A percentile compares a stretch with the other conserved stretches of the same genome.
Evolutionary conservation across 2,797 vertebrate species (phyloP).

Genomic region (Channallabes apus): DNA sequence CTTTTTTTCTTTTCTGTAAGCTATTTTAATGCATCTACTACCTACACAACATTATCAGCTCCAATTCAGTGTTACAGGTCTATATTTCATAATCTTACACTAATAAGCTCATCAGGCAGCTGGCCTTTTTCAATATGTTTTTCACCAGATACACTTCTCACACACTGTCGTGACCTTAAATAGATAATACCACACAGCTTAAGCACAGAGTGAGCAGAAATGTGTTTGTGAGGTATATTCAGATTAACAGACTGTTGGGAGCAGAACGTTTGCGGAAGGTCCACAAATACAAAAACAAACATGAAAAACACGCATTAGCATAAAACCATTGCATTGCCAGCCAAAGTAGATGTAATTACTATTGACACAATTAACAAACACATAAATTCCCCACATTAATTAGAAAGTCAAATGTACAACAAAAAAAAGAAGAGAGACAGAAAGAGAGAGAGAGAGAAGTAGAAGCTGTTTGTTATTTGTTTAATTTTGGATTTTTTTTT

Average conservation of each 20-base stretch:
- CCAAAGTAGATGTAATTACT: slow-evolving; percentile 76
- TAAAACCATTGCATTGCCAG: slow-evolving; percentile 63
- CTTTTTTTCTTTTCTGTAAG: not conserved
- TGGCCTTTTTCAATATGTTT: not conserved
- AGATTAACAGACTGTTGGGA: slow-evolving; percentile 64
- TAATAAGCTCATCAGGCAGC: slow-evolving; percentile 4
- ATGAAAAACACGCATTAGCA: slow-evolving; percentile 69
- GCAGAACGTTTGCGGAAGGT: slow-evolving; percentile 65
- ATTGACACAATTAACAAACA: slow-evolving; percentile 82
- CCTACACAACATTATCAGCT: not conserved
- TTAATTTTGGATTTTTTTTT: slow-evolving; percentile 66
- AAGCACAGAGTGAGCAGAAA: slow-evolving; percentile 60
- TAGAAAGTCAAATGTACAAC: slow-evolving; percentile 78
- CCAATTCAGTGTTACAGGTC: not conserved
- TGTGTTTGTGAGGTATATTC: slow-evolving; percentile 67
- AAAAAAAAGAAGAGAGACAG: slow-evolving; percentile 56
- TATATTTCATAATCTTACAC: not conserved
- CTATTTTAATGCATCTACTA: not conserved
- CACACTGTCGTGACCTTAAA: not conserved
- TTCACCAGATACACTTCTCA: not conserved
- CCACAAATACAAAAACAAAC: slow-evolving; percentile 62
- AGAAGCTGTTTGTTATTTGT: slow-evolving; percentile 75
- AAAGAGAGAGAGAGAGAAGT: slow-evolving; percentile 57
- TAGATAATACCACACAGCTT: slow-evolving; percentile 52
- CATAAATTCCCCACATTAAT: slow-evolving; percentile 78